Conservation (phyloP, 2,797 vertebrate species). For the Astyanax mexicanus region DNA sequence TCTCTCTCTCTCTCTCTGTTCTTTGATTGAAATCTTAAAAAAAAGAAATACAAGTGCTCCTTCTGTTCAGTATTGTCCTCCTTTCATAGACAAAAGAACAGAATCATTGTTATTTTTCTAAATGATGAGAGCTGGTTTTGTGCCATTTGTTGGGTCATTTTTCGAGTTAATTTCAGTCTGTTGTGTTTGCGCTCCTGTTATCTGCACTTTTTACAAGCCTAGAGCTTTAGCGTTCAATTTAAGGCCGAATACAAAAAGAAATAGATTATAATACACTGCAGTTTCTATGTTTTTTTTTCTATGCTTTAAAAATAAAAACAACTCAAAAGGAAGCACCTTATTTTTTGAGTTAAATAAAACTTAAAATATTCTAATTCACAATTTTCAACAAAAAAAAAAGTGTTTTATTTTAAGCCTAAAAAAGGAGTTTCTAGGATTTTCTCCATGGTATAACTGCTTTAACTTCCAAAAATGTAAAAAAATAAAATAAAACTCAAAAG, state of each 20-base stretch:
- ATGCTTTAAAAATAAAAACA: too few relatives aligned
- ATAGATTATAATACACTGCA: neutral
- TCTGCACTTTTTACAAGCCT: neutral
- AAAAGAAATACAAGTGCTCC: neutral
- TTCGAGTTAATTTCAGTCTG: neutral
- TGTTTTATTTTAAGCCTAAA: too few relatives aligned
- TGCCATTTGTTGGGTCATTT: neutral
- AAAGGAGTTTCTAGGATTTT: too few relatives aligned
- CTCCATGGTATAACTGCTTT: too few relatives aligned
- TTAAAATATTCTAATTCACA: too few relatives aligned
- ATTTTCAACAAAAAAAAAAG: too few relatives aligned
- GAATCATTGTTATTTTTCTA: neutral
- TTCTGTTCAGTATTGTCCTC: neutral
- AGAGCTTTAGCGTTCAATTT: neutral
- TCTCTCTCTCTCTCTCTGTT: too few relatives aligned
- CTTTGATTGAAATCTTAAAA: neutral
- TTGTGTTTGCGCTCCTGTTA: neutral
- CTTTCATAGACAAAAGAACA: neutral
- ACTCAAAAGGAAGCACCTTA: too few relatives aligned
- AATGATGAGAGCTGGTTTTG: neutral
- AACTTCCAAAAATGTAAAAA: too few relatives aligned
- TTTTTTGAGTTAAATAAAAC: too few relatives aligned
- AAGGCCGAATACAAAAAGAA: neutral
- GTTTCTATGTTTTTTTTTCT: too few relatives aligned
- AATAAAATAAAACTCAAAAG: too few relatives aligned